A percentile compares a stretch with the other conserved stretches of the same genome.
Evolutionary conservation across 1,140 invertebrate species (phyloP).

Genomic region (Aradophagus sp.): DNA sequence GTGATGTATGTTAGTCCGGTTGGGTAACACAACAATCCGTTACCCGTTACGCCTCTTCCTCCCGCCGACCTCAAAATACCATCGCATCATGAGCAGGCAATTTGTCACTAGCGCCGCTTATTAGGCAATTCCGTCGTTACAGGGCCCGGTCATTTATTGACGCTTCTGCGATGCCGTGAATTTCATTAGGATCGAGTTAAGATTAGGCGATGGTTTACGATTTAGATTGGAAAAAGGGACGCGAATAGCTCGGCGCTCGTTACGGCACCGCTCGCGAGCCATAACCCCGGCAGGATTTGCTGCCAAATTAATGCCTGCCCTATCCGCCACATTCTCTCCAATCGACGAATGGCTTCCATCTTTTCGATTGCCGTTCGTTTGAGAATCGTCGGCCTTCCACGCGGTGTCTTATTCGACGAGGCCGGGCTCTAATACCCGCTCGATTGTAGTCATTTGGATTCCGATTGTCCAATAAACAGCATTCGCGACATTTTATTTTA

Average conservation of each 20-base stretch:
- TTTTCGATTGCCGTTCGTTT: conserved; percentile 25
- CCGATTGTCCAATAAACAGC: not conserved
- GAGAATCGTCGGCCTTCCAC: conserved; percentile 8
- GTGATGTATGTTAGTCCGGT: conserved; percentile 68
- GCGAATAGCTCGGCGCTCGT: conserved; percentile 21
- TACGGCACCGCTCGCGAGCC: conserved; percentile 20
- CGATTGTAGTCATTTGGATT: not conserved
- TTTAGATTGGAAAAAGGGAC: conserved; percentile 37
- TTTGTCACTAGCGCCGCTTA: conserved; percentile 73
- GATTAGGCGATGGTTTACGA: conserved; percentile 56
- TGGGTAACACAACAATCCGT: conserved; percentile 70
- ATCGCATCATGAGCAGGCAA: conserved; percentile 69
- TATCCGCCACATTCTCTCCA: conserved; percentile 52
- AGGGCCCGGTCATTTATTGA: conserved; percentile 69
- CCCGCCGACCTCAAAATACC: conserved; percentile 64
- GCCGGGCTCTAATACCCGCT: conserved; percentile 12
- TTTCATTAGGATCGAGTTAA: conserved; percentile 70
- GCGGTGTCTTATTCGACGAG: conserved; percentile 10
- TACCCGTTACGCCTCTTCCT: conserved; percentile 58
- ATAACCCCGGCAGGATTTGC: conserved; percentile 28
- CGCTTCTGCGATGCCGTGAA: conserved; percentile 68
- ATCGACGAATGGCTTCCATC: conserved; percentile 48
- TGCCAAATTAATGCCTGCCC: conserved; percentile 37
- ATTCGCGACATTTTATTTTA: conserved; percentile 4
- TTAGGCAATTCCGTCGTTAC: conserved; percentile 70